Percentiles rank a stretch among this genome's conserved stretches.
Conservation (phyloP, 2,888 invertebrate genomes). For the Thysanoteuthis rhombus region DNA sequence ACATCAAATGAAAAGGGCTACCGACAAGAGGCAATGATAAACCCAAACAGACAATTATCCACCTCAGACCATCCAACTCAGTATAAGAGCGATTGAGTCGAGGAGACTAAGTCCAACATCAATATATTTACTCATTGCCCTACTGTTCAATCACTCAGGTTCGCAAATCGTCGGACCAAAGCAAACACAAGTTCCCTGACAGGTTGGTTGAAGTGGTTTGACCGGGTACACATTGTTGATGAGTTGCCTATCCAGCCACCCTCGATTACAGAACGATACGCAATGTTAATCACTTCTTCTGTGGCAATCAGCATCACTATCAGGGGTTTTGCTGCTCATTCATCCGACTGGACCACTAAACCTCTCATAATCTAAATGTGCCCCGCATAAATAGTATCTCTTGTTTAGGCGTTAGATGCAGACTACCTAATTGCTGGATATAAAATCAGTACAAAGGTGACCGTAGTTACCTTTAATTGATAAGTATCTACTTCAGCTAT, state of each 20-base stretch:
- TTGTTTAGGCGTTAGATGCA: too few relatives aligned
- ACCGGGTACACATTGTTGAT: not conserved
- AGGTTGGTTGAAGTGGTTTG: not conserved
- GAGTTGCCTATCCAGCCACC: not conserved
- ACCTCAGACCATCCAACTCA: not conserved
- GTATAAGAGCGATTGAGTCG: not conserved
- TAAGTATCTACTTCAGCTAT: too few relatives aligned
- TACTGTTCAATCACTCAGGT: not conserved
- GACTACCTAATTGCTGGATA: too few relatives aligned
- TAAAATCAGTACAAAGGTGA: too few relatives aligned
- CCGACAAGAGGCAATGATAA: not conserved
- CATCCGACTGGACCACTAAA: not conserved
- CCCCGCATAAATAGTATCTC: too few relatives aligned
- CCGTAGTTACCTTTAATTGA: too few relatives aligned
- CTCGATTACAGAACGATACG: not conserved
- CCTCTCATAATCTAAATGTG: not conserved
- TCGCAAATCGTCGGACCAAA: not conserved
- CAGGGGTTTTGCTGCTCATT: not conserved
- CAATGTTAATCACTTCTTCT: not conserved
- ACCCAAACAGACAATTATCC: not conserved
- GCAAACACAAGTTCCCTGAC: conserved; percentile 12
- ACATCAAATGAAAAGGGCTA: not conserved
- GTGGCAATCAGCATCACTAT: not conserved
- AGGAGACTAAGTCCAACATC: not conserved
- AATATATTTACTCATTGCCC: not conserved